Base-by-base conservation (phyloP, 1,140 invertebrate genomes). In the Campoletis sonorensis region DNA sequence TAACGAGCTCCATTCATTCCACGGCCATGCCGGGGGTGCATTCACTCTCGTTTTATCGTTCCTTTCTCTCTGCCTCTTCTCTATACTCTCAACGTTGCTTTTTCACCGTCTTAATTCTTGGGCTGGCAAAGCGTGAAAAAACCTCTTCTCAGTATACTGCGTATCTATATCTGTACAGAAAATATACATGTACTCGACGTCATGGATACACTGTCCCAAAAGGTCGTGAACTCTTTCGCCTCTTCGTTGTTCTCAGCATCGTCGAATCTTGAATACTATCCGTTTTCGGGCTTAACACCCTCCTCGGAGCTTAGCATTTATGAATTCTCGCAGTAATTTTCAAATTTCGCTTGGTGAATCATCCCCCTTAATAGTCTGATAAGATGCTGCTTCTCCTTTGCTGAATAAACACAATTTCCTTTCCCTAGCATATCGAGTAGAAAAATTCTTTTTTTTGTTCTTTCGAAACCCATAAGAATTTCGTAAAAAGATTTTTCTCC, bases 1-100 rank as follows among this genome's bases (percentile, higher is more conserved):
- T 86, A 85, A 84, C 80, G 79, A 86, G 79, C 79, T 67, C 71
- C 51, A 82, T 85, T 85, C 80, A 83, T 78, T 83, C 51, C 75
- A 37, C 26, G 18, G 49, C 16, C 61, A 27, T 61, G 54, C 54
- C 51, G 27, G 75, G 61, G 26, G 1, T 23, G 54, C 75, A 77
- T 77, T 77, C 75, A 77, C 51, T 77, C 75, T 67, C 75, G 54
- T 77, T 77, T 77, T 77, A 77, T 77, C 54, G 26, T 77, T 26
- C 18, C 75, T 61, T 77, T 27, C 51, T 37, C 23, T 18, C 75
- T 40, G 18, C 75, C 13, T 21, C 54, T 58, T 13, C 54, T 27
- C 21, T 27, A 67, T 77, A 61, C 54, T 77, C 30, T 21, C 27
- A 11, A 54, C 18, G 27, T 77, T 77, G 75, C 54, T 77, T 77